Evolutionary conservation across 2,113 vertebrate genomes (phyloP).

Genomic region (Salvator merianae): DNA sequence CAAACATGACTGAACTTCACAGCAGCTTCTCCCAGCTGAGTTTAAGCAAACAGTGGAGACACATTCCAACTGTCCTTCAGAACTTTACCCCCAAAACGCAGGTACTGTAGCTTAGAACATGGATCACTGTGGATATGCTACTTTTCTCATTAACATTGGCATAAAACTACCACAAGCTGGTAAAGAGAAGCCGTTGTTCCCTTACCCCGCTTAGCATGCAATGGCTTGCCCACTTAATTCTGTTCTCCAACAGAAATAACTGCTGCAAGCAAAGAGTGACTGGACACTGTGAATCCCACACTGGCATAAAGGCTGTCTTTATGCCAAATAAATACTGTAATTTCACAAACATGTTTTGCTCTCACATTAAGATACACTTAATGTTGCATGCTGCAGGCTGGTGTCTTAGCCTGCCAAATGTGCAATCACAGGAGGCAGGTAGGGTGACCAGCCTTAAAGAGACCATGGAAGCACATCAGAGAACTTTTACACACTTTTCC

Average conservation of each 20-base stretch:
- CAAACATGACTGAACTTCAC: neutral
- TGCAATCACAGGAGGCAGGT: too few species aligned
- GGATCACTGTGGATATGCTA: neutral
- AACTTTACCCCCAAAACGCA: neutral
- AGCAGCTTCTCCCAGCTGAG: neutral
- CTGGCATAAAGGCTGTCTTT: neutral
- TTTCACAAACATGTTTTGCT: too few species aligned
- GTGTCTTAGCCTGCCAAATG: neutral
- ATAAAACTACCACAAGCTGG: neutral
- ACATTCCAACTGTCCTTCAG: neutral
- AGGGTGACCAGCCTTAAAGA: neutral
- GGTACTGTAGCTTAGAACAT: neutral
- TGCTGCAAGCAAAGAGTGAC: neutral
- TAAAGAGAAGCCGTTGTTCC: neutral
- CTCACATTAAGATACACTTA: too few species aligned
- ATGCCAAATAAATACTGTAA: neutral
- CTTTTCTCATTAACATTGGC: neutral
- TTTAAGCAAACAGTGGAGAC: neutral
- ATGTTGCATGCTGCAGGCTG: too few species aligned
- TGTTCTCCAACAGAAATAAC: neutral
- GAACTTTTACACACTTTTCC: neutral
- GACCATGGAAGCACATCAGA: neutral
- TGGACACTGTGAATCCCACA: neutral
- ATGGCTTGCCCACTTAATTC: neutral
- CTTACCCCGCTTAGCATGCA: neutral